phyloP scores from a whole-genome alignment of 2,113 vertebrate genomes.

The Penelope pileata region DNA sequence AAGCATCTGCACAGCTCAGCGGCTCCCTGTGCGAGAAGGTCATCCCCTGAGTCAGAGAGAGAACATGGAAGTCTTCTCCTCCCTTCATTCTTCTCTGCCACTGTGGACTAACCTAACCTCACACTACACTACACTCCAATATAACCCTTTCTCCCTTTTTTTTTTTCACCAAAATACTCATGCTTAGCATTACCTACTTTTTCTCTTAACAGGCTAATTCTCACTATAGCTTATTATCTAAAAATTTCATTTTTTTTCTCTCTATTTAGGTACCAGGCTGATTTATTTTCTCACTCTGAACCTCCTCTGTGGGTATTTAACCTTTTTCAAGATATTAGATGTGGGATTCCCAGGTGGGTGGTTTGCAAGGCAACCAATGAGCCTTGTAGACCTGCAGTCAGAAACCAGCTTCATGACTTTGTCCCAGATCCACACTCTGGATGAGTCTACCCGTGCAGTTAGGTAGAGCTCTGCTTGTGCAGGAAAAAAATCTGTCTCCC shows the following conservation, averaged over 20 bases:
- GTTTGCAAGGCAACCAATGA: background rate
- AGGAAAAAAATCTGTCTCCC: background rate
- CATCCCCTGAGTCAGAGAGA: background rate
- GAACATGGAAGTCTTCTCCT: background rate
- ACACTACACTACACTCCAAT: background rate
- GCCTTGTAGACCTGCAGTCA: background rate
- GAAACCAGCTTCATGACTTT: background rate
- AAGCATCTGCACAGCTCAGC: background rate
- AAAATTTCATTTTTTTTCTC: background rate
- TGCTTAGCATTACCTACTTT: background rate
- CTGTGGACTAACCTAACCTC: background rate
- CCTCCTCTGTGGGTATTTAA: background rate
- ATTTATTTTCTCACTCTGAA: background rate
- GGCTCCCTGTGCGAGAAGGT: fast-evolving
- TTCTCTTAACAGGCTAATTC: background rate
- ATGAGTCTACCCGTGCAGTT: background rate
- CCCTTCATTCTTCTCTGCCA: background rate
- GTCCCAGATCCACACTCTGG: background rate
- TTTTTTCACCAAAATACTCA: background rate
- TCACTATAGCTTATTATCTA: background rate
- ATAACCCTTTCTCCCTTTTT: background rate
- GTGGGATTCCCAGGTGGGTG: background rate
- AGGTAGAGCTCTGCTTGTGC: background rate
- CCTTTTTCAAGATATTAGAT: background rate
- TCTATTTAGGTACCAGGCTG: background rate